These are phyloP conservation scores for Eumacrocentrus americanus DNA, from an alignment of 2,888 invertebrate species.

Conservation along the genomic window DNA sequence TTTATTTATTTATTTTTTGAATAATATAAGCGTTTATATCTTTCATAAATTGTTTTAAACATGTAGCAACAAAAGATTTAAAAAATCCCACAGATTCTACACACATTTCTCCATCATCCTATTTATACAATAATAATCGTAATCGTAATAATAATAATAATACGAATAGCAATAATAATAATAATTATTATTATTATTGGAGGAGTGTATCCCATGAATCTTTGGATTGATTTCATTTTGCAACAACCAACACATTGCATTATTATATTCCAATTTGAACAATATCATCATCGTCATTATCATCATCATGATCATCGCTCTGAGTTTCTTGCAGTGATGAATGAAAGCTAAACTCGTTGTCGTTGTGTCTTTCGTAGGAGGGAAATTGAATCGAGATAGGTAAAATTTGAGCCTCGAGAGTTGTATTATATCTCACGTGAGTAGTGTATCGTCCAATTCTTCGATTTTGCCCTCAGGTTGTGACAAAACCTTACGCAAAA, in stretches of 20 bases:
- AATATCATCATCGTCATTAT: neutral
- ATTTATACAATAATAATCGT: neutral
- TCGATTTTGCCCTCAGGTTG: constrained; percentile 87
- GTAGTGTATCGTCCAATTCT: constrained; percentile 89
- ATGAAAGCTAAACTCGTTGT: no score
- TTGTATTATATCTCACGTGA: constrained; percentile 70
- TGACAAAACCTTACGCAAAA: constrained; percentile 77
- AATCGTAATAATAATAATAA: neutral
- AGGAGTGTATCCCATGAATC: neutral
- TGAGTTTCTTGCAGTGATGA: neutral
- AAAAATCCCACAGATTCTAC: neutral
- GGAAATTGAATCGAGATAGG: no score
- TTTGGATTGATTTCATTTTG: neutral
- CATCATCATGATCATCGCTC: neutral
- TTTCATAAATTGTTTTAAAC: neutral
- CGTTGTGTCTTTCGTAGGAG: no score
- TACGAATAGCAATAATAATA: neutral
- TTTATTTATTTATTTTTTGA: neutral
- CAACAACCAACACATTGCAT: neutral
- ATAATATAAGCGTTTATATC: neutral
- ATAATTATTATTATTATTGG: neutral
- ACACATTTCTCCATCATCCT: neutral
- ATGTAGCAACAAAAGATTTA: neutral
- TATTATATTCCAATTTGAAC: neutral
- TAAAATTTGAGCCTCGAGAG: constrained; percentile 37